A percentile compares a stretch with the other conserved stretches of the same genome.
These are phyloP conservation scores for Rhinoraja longicauda DNA, from an alignment of 2,797 vertebrate genomes.

Conservation along the genomic window DNA sequence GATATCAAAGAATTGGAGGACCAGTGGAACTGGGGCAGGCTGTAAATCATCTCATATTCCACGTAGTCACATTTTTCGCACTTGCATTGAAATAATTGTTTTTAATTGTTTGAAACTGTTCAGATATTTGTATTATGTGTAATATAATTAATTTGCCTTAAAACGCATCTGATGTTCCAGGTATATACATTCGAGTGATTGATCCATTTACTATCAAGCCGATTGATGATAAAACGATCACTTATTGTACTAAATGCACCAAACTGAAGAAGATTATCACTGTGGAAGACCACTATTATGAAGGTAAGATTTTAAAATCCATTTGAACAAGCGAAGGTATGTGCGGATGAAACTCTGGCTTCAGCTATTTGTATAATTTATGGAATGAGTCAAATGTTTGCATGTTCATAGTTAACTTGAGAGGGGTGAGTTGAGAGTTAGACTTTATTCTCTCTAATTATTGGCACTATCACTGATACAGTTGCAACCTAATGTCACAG, in stretches of 20 bases:
- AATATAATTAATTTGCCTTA: not conserved
- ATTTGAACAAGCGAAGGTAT: not conserved
- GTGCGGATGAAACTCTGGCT: not conserved
- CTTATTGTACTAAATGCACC: constrained; percentile 74
- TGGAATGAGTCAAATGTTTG: not conserved
- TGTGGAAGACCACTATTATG: constrained; percentile 90
- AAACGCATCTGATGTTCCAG: constrained; percentile 52
- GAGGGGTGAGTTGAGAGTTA: not conserved
- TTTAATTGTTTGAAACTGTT: not conserved
- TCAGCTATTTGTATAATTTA: not conserved
- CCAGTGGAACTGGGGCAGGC: not conserved
- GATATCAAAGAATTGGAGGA: not conserved
- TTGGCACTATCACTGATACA: not conserved
- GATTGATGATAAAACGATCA: constrained; percentile 81
- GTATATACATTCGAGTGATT: constrained; percentile 75
- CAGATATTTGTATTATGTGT: not conserved
- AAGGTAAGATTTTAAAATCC: constrained; percentile 61
- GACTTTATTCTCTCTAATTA: not conserved
- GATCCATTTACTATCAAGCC: constrained; percentile 94
- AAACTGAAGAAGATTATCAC: constrained; percentile 78
- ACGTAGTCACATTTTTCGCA: not conserved
- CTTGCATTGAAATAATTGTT: not conserved
- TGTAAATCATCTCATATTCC: not conserved
- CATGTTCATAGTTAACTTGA: not conserved
- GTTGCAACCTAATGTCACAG: not conserved